Conservation (phyloP, 2,797 vertebrate genomes). For the Pangasius mekongensis region DNA sequence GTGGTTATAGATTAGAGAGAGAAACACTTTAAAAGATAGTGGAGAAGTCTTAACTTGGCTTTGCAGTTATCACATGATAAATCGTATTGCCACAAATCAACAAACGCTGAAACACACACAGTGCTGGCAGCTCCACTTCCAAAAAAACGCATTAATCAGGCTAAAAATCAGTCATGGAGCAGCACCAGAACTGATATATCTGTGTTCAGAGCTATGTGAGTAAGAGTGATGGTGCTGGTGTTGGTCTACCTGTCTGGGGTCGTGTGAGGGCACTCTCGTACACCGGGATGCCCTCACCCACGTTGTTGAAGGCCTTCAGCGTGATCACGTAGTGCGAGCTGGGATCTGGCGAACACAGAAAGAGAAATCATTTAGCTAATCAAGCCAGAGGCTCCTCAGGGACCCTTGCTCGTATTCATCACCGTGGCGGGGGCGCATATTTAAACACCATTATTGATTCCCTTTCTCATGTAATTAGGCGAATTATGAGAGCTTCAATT, state of each 20-base stretch:
- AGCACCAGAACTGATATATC: not conserved
- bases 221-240: not conserved
- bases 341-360: constrained; percentile 79
- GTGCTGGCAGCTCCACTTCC: not conserved
- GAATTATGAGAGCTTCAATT: constrained; percentile 67
- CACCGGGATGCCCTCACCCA: constrained; percentile 95
- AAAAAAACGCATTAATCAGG: not conserved
- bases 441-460: constrained; percentile 65
- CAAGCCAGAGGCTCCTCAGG: constrained; percentile 62
- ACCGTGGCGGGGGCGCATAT: constrained; percentile 64
- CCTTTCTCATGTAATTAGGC: constrained; percentile 61
- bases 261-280: constrained; percentile 96
- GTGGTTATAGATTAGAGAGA: not conserved
- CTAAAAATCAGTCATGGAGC: not conserved
- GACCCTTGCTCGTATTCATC: constrained; percentile 64
- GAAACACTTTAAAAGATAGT: not conserved
- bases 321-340: constrained; percentile 98
- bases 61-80: not conserved
- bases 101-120: not conserved
- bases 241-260: constrained; percentile 83
- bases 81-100: not conserved
- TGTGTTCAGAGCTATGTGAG: not conserved
- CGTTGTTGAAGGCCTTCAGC: constrained; percentile 94
- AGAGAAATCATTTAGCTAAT: constrained; percentile 65
- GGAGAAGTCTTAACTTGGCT: not conserved